phyloP scores from a whole-genome alignment of 2,113 vertebrate genomes.

The Anser brachyrhynchus region DNA sequence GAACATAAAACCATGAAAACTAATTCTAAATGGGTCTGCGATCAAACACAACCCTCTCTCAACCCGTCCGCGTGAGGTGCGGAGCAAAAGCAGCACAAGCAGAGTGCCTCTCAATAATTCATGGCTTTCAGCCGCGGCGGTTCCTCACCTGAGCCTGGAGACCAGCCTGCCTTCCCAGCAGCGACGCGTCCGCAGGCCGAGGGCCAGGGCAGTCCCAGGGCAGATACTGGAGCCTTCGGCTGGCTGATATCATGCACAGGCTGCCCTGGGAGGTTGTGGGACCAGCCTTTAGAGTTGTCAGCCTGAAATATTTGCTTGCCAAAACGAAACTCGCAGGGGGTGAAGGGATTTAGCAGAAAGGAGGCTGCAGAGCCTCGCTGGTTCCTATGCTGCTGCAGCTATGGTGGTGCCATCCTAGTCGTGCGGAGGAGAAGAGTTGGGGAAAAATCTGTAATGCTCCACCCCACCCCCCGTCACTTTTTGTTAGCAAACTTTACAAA shows the following conservation, averaged over 20 bases:
- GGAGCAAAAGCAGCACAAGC: neutral
- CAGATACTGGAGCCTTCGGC: neutral
- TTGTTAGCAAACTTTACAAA: neutral
- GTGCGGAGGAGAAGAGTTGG: neutral
- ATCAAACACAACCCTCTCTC: neutral
- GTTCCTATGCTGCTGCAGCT: neutral
- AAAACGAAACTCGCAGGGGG: neutral
- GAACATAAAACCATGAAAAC: neutral
- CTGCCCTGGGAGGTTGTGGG: neutral
- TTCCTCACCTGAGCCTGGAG: neutral
- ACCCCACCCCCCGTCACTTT: neutral
- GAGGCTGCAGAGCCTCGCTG: rapidly evolving
- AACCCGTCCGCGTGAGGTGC: neutral
- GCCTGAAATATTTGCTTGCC: neutral
- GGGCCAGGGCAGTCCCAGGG: neutral
- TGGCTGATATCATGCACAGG: neutral
- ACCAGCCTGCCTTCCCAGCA: neutral
- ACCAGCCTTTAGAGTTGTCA: neutral
- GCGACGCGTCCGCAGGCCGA: neutral
- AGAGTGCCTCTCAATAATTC: neutral
- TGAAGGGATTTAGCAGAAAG: neutral
- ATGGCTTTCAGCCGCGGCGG: rapidly evolving
- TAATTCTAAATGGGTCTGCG: neutral
- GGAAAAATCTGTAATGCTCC: neutral
- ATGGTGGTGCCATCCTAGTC: neutral